Evolutionary conservation across 2,797 vertebrate species (phyloP).

Genomic region (Sebastes reedi): DNA sequence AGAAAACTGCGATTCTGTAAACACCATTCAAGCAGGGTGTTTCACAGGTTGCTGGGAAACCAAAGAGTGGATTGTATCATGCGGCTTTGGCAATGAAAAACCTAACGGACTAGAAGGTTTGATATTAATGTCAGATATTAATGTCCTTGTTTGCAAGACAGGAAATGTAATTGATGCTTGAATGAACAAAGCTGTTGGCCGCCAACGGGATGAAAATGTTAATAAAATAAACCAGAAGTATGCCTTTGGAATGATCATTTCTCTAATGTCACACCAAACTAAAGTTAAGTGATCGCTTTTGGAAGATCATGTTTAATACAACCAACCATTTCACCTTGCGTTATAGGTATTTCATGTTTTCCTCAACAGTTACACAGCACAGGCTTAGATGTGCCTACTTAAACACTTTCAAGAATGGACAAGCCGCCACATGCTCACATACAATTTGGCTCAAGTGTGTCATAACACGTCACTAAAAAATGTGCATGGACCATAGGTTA

Average conservation of each 20-base stretch:
- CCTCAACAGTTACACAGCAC: conserved; percentile 25
- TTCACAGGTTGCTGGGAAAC: conserved; percentile 63
- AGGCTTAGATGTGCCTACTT: conserved; percentile 55
- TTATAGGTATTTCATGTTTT: conserved; percentile 29
- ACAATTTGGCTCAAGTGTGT: conserved; percentile 77
- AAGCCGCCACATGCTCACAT: conserved; percentile 71
- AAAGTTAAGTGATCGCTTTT: not conserved
- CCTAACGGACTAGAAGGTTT: conserved; percentile 23
- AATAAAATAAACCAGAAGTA: conserved; percentile 14
- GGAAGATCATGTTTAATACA: not conserved
- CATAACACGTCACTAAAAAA: conserved; percentile 77
- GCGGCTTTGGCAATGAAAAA: conserved; percentile 29
- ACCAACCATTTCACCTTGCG: conserved; percentile 9
- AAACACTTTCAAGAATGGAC: conserved; percentile 67
- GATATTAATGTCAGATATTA: conserved; percentile 42
- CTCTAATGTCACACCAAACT: not conserved
- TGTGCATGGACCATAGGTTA: conserved; percentile 61
- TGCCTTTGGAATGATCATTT: not conserved
- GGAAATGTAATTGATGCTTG: conserved; percentile 22
- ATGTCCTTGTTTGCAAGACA: conserved; percentile 39
- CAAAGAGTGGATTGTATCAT: conserved; percentile 43
- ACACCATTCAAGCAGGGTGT: conserved; percentile 53
- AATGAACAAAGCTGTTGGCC: conserved; percentile 10
- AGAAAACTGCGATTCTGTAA: conserved; percentile 67
- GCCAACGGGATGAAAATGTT: not conserved